Base-by-base conservation (phyloP, 2,888 invertebrate species). In the Nezara viridula region DNA sequence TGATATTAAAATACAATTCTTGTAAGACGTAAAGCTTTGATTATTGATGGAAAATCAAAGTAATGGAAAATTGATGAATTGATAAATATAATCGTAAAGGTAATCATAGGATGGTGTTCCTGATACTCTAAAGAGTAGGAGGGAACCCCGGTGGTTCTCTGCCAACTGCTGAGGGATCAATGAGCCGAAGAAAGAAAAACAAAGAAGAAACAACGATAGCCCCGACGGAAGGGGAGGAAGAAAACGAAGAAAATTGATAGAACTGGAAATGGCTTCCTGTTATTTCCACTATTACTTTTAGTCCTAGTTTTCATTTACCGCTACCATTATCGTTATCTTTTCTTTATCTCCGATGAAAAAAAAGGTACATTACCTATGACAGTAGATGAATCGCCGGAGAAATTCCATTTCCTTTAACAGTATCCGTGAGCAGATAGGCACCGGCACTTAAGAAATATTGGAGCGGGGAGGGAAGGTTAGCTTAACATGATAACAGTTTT, bases 161-260 rank as follows among this genome's bases (percentile, higher is more conserved):
- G 81, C 81, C 81, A 81, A 47, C 9, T n/a, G 44, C 81, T n/a
- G 19, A 44, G 44, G n/a, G 81, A n/a, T 47, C 81, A 81, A 81
- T 40, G 44, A 81, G 44, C 81, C 44, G 81, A 81, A 81, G 81
- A 44, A 47, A 81, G 44, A 47, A 81, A 81, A 81, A 40, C 44
- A 47, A n/a, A 81, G 81, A 81, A 81, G 81, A 81, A 81, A 44
- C 81, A 81, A 44, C 24, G 32, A 77, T 77, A 77, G 77, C 40
- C 24, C 21, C n/a, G n/a, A n/a, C 19, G 44, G 44, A 44, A 47
- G 44, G 44, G n/a, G n/a, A 44, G 47, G 81, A 81, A 81, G 81
- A 81, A 81, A 81, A 44, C n/a, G 81, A 40, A 81, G 81, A 44
- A 19, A 81, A 81, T 81, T 81, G 81, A 81, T 81, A 81, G 81